Evolutionary conservation across 1,140 invertebrate genomes (phyloP).

Genomic region (Drosophila ambigua): DNA sequence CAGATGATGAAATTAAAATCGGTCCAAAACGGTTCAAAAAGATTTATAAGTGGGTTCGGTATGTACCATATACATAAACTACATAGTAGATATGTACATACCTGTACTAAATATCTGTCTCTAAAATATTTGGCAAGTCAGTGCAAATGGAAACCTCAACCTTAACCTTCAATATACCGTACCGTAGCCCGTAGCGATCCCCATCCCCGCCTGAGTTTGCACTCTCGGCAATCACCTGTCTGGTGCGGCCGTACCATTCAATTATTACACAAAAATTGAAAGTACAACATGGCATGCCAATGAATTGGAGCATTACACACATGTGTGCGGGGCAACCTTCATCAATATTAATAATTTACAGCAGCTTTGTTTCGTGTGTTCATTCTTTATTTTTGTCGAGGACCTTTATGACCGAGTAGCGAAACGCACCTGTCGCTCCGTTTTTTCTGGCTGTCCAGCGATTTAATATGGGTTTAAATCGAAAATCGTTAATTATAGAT

Average conservation of each 20-base stretch:
- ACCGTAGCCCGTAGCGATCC: background rate
- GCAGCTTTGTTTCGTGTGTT: constrained; percentile 18
- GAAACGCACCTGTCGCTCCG: constrained; percentile 31
- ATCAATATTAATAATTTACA: constrained; percentile 66
- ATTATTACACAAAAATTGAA: constrained; percentile 65
- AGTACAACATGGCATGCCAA: constrained; percentile 41
- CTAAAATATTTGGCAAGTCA: constrained; percentile 7
- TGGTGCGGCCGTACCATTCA: constrained; percentile 1
- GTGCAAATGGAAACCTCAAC: constrained; percentile 8
- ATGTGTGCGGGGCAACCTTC: constrained; percentile 56
- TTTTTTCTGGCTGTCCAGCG: constrained; percentile 25
- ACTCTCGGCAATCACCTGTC: constrained; percentile 31
- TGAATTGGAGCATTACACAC: constrained; percentile 48
- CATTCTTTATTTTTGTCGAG: constrained; percentile 14
- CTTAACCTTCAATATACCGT: constrained; percentile 19
- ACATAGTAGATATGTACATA: too few relatives aligned
- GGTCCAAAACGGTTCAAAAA: too few relatives aligned
- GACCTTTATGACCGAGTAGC: constrained; percentile 38
- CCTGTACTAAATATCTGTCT: too few relatives aligned
- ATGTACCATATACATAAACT: too few relatives aligned
- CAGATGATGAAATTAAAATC: too few relatives aligned
- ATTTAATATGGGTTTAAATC: constrained; percentile 16
- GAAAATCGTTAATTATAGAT: constrained; percentile 29
- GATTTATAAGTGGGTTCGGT: too few relatives aligned
- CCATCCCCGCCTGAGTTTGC: background rate